phyloP scores from a whole-genome alignment of 2,797 vertebrate species.

The Okamejei kenojei region DNA sequence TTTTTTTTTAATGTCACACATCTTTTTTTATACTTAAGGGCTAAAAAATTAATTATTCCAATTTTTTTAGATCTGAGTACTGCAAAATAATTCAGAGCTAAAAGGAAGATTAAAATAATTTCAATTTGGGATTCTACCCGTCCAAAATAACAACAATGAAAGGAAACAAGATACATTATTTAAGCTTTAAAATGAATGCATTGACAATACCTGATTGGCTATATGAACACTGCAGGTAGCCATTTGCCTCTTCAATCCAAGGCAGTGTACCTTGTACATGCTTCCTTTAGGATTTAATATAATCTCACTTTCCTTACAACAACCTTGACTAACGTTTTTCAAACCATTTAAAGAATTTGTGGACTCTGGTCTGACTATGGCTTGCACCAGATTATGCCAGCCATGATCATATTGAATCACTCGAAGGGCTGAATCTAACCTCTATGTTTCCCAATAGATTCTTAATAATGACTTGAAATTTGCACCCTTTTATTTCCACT shows the following conservation, averaged over 20 bases:
- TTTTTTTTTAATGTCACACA: neutral
- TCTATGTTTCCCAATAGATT: neutral
- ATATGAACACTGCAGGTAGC: neutral
- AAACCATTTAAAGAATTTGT: neutral
- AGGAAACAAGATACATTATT: neutral
- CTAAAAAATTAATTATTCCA: neutral
- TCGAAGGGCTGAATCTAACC: too few species aligned
- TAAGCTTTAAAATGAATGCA: neutral
- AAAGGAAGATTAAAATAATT: neutral
- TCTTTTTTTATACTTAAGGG: neutral
- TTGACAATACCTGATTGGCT: neutral
- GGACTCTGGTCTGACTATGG: neutral
- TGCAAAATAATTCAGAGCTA: neutral
- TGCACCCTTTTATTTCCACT: neutral
- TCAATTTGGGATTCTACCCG: neutral
- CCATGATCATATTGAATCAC: too few species aligned
- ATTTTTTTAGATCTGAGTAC: neutral
- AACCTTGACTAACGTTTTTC: neutral
- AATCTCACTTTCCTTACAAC: neutral
- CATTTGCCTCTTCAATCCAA: neutral
- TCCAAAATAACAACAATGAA: neutral
- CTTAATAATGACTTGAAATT: neutral
- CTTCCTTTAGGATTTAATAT: neutral
- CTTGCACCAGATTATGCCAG: neutral
- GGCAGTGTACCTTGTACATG: neutral